phyloP scores from a whole-genome alignment of 1,140 invertebrate genomes.

The Sipha flava region DNA sequence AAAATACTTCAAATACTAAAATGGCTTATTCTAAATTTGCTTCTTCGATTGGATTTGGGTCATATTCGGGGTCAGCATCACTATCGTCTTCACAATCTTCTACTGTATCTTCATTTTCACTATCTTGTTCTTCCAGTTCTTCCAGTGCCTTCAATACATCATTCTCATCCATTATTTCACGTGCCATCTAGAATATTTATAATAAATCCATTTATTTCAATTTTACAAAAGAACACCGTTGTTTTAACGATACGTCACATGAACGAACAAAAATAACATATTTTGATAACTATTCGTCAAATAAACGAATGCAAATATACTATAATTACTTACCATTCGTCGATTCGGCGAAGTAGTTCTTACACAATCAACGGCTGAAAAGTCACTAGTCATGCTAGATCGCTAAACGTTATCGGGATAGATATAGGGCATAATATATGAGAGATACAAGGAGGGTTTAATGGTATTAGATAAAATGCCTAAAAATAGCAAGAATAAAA shows the following conservation, averaged over 20 bases:
- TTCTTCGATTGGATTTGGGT: background rate
- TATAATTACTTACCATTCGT: background rate
- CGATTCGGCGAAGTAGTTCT: background rate
- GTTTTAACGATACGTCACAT: background rate
- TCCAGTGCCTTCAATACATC: background rate
- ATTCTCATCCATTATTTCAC: background rate
- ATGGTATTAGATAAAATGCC: background rate
- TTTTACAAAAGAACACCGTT: background rate
- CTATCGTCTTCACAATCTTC: background rate
- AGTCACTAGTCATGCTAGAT: too few species aligned
- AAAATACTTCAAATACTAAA: too few species aligned
- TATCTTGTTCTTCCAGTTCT: too few species aligned
- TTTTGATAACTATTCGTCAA: background rate
- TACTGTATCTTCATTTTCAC: background rate
- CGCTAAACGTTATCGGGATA: too few species aligned
- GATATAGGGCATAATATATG: background rate
- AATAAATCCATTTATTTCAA: too few species aligned
- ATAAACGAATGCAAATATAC: background rate
- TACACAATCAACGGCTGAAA: too few species aligned
- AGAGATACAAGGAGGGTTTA: too few species aligned
- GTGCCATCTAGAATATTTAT: background rate
- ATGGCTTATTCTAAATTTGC: too few species aligned
- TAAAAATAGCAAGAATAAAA: background rate
- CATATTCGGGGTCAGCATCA: background rate
- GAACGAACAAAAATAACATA: background rate